A percentile compares a stretch with the other conserved stretches of the same genome.
Conservation (phyloP, 2,113 vertebrate species). For the Crotalus tigris region DNA sequence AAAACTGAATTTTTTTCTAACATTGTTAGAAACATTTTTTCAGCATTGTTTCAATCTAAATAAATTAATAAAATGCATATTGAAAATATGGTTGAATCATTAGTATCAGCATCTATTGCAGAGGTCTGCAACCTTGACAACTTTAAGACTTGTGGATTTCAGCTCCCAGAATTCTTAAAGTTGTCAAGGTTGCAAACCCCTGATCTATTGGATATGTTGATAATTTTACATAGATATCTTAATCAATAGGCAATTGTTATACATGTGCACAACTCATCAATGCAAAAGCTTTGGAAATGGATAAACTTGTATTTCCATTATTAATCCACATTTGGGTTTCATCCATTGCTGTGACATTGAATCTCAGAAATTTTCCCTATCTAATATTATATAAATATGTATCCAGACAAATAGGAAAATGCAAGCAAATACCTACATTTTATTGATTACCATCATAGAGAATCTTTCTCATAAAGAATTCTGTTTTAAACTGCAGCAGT, state of each 20-base stretch:
- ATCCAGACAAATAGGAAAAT: slow-evolving; percentile 39
- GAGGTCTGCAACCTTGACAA: no score
- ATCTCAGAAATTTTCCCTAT: slow-evolving; percentile 37
- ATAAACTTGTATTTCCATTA: slow-evolving; percentile 51
- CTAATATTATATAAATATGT: slow-evolving; percentile 54
- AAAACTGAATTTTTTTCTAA: not conserved
- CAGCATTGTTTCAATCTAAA: not conserved
- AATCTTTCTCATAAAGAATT: slow-evolving; percentile 25
- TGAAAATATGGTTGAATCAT: not conserved
- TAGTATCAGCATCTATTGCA: not conserved
- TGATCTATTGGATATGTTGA: fast-evolving
- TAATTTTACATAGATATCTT: not conserved
- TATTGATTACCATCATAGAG: slow-evolving; percentile 13
- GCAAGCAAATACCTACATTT: slow-evolving; percentile 55
- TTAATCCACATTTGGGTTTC: slow-evolving; percentile 33
- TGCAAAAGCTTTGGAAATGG: slow-evolving; percentile 12
- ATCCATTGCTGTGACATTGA: slow-evolving; percentile 52
- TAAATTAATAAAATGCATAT: not conserved
- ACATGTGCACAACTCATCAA: fast-evolving
- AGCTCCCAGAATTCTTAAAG: no score
- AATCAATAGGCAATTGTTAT: not conserved
- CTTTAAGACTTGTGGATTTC: no score
- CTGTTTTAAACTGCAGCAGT: not conserved
- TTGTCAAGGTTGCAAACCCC: no score
- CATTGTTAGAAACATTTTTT: no score